A percentile compares a stretch with the other conserved stretches of the same genome.
Conservation (phyloP, 2,797 vertebrate species). For the Fringilla coelebs region DNA sequence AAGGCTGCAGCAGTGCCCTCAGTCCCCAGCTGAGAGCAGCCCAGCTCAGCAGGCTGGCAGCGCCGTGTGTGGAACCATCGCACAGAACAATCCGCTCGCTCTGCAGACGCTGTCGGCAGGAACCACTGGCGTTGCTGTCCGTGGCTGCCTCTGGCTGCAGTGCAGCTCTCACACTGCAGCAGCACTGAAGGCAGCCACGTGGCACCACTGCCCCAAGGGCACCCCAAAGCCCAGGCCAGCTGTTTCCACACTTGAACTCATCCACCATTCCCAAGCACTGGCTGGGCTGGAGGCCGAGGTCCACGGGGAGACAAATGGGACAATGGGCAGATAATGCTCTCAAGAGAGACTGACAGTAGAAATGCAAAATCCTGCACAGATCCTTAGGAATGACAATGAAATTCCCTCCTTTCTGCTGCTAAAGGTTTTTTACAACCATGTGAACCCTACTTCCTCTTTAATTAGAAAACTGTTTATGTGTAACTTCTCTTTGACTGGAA, state of each 20-base stretch:
- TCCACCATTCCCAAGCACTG: not conserved
- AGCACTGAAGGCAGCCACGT: slow-evolving; percentile 68
- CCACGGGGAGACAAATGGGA: accelerated
- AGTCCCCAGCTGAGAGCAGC: not conserved
- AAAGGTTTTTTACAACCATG: not conserved
- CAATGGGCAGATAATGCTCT: accelerated
- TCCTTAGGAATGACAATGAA: not conserved
- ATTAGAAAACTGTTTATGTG: not conserved
- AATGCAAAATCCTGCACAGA: not conserved
- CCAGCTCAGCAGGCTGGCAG: not conserved
- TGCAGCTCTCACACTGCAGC: slow-evolving; percentile 69
- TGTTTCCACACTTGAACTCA: not conserved
- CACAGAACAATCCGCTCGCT: slow-evolving; percentile 74
- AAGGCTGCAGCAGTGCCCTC: not conserved
- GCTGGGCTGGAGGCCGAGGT: not conserved
- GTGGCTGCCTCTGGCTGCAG: slow-evolving; percentile 71
- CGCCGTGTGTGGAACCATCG: slow-evolving; percentile 81
- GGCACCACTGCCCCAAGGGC: not conserved
- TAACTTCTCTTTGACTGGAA: not conserved
- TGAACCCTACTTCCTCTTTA: not conserved
- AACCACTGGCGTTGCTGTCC: slow-evolving; percentile 75
- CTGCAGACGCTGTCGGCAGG: slow-evolving; percentile 82
- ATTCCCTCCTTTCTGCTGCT: not conserved
- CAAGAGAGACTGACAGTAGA: not conserved
- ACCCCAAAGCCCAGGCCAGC: not conserved